Evolutionary conservation across 2,797 vertebrate genomes (phyloP), one percentile per base, ranked within the genome.

Genomic region (Odontamblyopus lacepedii): DNA sequence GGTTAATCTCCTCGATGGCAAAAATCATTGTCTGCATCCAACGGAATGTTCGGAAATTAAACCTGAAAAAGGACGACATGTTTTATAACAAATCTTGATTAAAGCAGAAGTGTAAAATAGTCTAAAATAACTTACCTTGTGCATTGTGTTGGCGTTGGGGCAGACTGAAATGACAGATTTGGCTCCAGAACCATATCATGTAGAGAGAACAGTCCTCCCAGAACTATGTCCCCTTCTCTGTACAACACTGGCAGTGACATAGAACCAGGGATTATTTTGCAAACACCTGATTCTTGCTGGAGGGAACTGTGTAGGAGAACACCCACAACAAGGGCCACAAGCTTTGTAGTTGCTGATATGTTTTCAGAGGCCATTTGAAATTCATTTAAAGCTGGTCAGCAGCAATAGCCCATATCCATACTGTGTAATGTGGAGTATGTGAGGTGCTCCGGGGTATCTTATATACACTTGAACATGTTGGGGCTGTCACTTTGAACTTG

Each of bases 1-100:
- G 90, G 85, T 95, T 95, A 70, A 95, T 94, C 84, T 94, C 87
- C 72, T 95, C 92, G 2, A 95, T 88, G 29, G 94, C 92, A 88
- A 95, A 95, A 59, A 94, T 93, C 94, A 95, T 95, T 1, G 93
- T 94, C 80, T 95, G 94, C 93, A 94, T 94, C 94, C 94, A 95
- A n/a, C 94, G 89, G 70, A 93, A 95, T 1, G 93, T 94, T 63
- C 94, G 73, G 32, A 95, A 93, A 78, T 94, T 95, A 83, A 95
- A 94, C 76, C 94, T 95, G 70, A 5, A 57, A 38, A 27, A 75
- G 26, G 1, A 63, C 13, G 5, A 5, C 19, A 23, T 44, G 16
- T 12, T 30, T 19, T n/a, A 38, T 38, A n/a, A 12, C 30, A 63
- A 63, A 19, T 9, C 18, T 5, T 63, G 5, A 6, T 18, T n/a